These are phyloP conservation scores for Synergus laeviventris DNA, from an alignment of 2,888 invertebrate genomes.

Conservation along the genomic window DNA sequence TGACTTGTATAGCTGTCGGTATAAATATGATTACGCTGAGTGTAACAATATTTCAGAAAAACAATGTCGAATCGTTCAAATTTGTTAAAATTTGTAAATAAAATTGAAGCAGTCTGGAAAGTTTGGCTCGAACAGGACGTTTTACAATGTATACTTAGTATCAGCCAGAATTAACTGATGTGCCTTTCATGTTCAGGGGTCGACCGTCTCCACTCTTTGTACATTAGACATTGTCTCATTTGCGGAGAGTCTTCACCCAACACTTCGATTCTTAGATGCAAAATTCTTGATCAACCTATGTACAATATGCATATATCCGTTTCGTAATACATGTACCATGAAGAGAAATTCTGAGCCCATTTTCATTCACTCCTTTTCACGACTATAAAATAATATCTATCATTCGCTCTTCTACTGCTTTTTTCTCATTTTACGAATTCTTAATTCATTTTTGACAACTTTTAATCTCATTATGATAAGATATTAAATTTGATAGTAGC, in stretches of 20 bases:
- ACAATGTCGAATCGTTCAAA: not conserved
- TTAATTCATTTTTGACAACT: not conserved
- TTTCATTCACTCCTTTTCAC: slow-evolving; percentile 15
- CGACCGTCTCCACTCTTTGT: slow-evolving; percentile 56
- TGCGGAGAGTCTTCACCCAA: slow-evolving; percentile 55
- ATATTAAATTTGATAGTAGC: no score
- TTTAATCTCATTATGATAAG: no score
- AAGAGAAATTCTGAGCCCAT: slow-evolving; percentile 19
- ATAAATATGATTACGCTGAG: slow-evolving; percentile 1
- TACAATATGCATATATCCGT: slow-evolving; percentile 58
- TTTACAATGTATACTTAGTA: slow-evolving; percentile 50
- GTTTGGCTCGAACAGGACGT: slow-evolving; percentile 12
- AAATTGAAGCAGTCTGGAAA: slow-evolving; percentile 31
- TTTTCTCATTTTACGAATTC: not conserved
- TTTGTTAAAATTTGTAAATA: slow-evolving; percentile 23
- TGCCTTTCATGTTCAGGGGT: slow-evolving; percentile 67
- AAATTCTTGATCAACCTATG: slow-evolving; percentile 60
- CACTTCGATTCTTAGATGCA: slow-evolving; percentile 55
- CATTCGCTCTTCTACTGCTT: not conserved
- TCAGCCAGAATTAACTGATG: slow-evolving; percentile 63
- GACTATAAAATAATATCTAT: not conserved
- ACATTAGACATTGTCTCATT: slow-evolving; percentile 59
- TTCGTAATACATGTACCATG: slow-evolving; percentile 62
- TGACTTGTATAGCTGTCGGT: slow-evolving; percentile 20
- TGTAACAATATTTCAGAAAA: not conserved